Conservation (phyloP, 1,140 invertebrate genomes). For the Hyphantria cunea region DNA sequence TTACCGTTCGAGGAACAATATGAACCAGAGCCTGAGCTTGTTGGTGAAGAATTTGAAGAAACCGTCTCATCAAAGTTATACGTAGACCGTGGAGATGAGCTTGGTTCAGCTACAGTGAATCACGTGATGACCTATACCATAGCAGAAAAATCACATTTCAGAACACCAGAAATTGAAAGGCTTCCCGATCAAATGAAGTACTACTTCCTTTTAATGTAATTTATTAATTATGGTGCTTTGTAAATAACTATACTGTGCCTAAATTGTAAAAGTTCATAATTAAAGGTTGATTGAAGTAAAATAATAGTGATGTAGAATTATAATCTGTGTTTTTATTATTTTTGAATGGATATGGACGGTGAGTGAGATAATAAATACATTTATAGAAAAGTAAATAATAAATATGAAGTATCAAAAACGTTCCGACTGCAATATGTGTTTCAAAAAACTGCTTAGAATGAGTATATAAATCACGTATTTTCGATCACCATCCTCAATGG, state of each 20-base stretch:
- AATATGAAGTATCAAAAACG: no score
- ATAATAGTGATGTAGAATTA: no score
- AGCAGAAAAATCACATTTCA: constrained; percentile 68
- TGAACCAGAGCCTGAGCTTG: constrained; percentile 56
- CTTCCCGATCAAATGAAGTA: constrained; percentile 75
- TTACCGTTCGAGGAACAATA: constrained; percentile 43
- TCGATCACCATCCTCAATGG: no score
- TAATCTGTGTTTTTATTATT: no score
- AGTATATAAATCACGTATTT: no score
- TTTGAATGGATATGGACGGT: no score
- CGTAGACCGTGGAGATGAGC: constrained; percentile 58
- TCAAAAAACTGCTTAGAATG: no score
- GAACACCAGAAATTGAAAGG: constrained; percentile 60
- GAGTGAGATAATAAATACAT: no score
- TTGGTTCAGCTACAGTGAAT: constrained; percentile 60
- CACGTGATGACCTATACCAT: constrained; percentile 71
- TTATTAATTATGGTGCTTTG: constrained; percentile 18
- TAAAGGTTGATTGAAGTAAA: no score
- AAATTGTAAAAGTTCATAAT: no score
- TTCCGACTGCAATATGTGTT: no score
- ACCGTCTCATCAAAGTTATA: constrained; percentile 61
- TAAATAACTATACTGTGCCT: constrained; percentile 6
- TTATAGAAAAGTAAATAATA: no score
- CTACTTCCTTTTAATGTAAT: constrained; percentile 66
- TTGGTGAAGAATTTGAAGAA: constrained; percentile 70